A percentile compares a stretch with the other conserved stretches of the same genome.
Conservation (phyloP, 2,888 invertebrate species). For the Metallyticus violacea region DNA sequence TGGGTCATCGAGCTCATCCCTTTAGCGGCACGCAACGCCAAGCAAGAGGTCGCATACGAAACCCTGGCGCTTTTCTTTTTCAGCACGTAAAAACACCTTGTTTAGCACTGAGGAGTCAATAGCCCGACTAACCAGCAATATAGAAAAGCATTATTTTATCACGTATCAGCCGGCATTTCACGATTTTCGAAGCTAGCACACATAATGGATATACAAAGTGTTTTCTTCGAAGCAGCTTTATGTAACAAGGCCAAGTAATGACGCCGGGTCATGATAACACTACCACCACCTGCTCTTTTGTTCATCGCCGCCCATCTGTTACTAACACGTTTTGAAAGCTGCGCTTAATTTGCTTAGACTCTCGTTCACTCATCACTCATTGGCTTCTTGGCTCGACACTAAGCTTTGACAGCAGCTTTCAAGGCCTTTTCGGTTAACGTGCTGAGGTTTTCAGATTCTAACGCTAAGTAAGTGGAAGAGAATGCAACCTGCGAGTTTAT, state of each 20-base stretch:
- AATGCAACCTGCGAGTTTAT: too few species aligned
- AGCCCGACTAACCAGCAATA: neutral
- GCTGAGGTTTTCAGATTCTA: too few species aligned
- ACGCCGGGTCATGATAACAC: too few species aligned
- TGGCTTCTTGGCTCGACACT: neutral
- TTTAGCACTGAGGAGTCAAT: neutral
- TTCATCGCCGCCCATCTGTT: neutral
- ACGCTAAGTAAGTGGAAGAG: too few species aligned
- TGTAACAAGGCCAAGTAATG: neutral
- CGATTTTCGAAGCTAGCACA: neutral
- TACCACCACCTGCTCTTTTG: neutral
- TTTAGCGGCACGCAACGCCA: conserved; percentile 2
- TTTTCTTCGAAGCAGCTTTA: neutral
- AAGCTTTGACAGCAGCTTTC: neutral
- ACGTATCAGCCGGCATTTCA: conserved; percentile 11
- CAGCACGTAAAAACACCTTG: neutral
- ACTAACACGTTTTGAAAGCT: neutral
- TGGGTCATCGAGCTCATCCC: conserved; percentile 16
- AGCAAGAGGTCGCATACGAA: too few species aligned
- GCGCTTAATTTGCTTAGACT: neutral
- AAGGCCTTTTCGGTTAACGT: too few species aligned
- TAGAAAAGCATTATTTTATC: neutral
- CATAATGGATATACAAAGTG: neutral
- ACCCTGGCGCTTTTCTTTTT: neutral
- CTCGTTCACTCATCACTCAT: neutral